phyloP scores from a whole-genome alignment of 2,113 vertebrate genomes.

The Sebastes fasciatus region DNA sequence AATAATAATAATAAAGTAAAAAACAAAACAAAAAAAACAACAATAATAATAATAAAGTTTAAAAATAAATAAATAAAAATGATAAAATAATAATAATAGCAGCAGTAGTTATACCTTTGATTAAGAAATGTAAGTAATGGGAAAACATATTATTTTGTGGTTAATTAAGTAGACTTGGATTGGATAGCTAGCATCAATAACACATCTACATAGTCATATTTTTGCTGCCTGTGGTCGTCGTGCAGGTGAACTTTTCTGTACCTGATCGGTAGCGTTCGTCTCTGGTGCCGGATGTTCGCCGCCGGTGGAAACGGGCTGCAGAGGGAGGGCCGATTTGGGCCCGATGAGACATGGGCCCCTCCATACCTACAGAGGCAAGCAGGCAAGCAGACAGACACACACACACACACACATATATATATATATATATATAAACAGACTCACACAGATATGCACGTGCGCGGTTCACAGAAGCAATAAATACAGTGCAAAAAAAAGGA shows the following conservation, averaged over 20 bases:
- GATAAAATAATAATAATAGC: no score
- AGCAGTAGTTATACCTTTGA: no score
- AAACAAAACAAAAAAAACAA: no score
- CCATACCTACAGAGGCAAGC: slow-evolving; percentile 89
- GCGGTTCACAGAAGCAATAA: slow-evolving; percentile 54
- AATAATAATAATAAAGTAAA: no score
- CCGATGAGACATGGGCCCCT: slow-evolving; percentile 93
- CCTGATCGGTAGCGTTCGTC: slow-evolving; percentile 98
- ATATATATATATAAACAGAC: slow-evolving; percentile 40
- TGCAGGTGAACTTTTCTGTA: slow-evolving; percentile 49
- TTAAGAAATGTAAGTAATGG: no score
- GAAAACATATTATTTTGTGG: no score
- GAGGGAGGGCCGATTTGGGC: slow-evolving; percentile 93
- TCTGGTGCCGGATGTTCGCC: slow-evolving; percentile 96
- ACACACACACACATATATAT: slow-evolving; percentile 43
- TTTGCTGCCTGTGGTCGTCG: no score
- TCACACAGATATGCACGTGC: slow-evolving; percentile 31
- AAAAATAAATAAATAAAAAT: no score
- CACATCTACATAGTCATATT: no score
- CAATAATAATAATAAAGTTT: no score
- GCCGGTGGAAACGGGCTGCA: slow-evolving; percentile 93
- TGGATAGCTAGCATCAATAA: no score
- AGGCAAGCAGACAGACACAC: slow-evolving; percentile 32
- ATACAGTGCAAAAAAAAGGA: slow-evolving; percentile 8
- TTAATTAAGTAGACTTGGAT: no score